Evolutionary conservation across 1,140 invertebrate species (phyloP), one percentile per base, ranked within the genome.

Genomic region (Drosophila malerkotliana): DNA sequence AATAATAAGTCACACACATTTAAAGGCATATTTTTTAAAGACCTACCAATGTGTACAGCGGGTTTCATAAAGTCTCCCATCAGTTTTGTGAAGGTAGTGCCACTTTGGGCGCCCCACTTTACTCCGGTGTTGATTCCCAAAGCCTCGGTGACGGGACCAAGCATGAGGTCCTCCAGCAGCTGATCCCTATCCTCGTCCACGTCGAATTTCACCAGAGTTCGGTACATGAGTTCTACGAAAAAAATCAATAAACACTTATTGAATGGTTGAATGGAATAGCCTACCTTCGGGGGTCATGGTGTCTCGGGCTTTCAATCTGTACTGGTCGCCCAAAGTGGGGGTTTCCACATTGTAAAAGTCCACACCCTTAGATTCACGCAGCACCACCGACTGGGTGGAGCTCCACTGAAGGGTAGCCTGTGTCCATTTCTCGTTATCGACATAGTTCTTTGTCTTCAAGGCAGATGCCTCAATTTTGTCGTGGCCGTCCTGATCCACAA

Each of bases 61-160:
- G 96, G 96, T 85, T 96, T 97, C 97, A 98, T 98, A 78, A 98
- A 98, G 85, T 98, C 97, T 15, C 69, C 94, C 14, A 58, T 69
- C 26, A 97, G 93, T 10, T 84, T 91, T 34, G 81, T 60, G 90
- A 97, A 97, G 0, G 97, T 96, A 0, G 60, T 24, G 4, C 71
- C 68, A 5, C 93, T 93, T 78, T 95, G 94, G 5, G 77, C 87
- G 39, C 94, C 94, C 94, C 96, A 97, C 6, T 74, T 91, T 0
- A 95, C 94, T 47, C 94, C 92, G 0, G 92, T 89, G n/a, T 95
- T 94, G 51, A 96, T 93, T 91, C 92, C 79, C 79, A 97, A 92
- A 6, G 94, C 94, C 52, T 93, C 58, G 66, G 94, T 95, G 1
- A 97, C 95, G 39, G 91, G 77, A 1, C 93, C 94, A 79, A 96